These are phyloP conservation scores for Drosophila buzzatii DNA, from an alignment of 2,888 invertebrate genomes.

Conservation along the genomic window DNA sequence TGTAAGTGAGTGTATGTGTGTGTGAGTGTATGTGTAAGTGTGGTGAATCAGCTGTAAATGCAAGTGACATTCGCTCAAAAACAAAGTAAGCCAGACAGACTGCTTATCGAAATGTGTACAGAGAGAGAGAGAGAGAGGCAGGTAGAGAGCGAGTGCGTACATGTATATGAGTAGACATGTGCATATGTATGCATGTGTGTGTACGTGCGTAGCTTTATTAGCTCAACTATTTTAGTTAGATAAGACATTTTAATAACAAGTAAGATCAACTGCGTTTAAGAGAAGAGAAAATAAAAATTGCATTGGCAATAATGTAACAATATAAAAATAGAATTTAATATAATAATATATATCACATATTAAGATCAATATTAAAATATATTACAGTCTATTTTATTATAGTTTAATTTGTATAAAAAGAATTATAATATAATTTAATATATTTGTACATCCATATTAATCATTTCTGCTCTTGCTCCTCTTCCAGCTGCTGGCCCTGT, in stretches of 20 bases:
- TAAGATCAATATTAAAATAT: neutral
- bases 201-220: slow-evolving; percentile 40
- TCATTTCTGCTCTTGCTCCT: neutral
- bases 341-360: neutral
- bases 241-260: slow-evolving; percentile 38
- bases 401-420: too few species aligned
- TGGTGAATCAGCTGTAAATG: slow-evolving; percentile 13
- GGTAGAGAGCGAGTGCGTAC: neutral
- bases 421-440: neutral
- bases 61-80: slow-evolving; percentile 23
- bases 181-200: neutral
- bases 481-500: slow-evolving; percentile 86
- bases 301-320: neutral
- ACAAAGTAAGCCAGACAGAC: slow-evolving; percentile 24
- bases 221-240: slow-evolving; percentile 57
- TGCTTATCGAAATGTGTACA: slow-evolving; percentile 38
- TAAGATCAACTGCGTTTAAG: slow-evolving; percentile 6
- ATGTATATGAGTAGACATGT: neutral
- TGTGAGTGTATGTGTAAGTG: neutral
- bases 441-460: neutral
- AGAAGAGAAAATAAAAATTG: too few species aligned
- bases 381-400: too few species aligned
- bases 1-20: neutral
- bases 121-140: neutral
- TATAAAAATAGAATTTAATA: neutral